Base-by-base conservation (phyloP, 2,888 invertebrate species). In the Hydraecia micacea region DNA sequence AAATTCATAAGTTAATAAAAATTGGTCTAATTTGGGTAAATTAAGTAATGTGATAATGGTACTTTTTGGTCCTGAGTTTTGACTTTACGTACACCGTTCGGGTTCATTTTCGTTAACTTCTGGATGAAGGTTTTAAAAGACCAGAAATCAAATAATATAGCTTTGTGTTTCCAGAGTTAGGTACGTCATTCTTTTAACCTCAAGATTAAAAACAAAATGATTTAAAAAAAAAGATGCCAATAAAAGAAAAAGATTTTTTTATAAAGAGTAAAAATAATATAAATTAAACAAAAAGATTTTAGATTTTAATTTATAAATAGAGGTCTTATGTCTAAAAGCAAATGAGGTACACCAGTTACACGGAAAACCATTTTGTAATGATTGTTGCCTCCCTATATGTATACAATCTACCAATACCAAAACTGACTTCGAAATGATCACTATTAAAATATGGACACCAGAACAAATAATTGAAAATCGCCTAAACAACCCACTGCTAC, bases 1-100 rank as follows among this genome's bases (percentile, higher is more conserved):
- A 91, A 92, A 92, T 91, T 92, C 91, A 92, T 93, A 92, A 91
- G 89, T 90, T 87, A 84, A 87, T 83, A 86, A 84, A 89, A 89
- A 83, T 87, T 84, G 86, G 81, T 81, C 85, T 89, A 90, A 91
- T 90, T 88, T 76, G 49, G 84, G 73, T 69, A 81, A 76, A 74
- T 71, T 81, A 80, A 49, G 75, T 87, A 87, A 89, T 87, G 85
- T 84, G 81, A 81, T 84, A 83, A 86, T 83, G 77, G 73, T 75
- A 69, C 73, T 79, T 83, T 80, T 69, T 66, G 66, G 78, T 80
- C 75, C 77, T 21, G 73, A 49, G 7, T 81, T 73, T 68, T 6
- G 58, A 60, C 72, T 66, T 63, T 15, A 28, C 21, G 71, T 7
- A 21, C 25, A 58, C 52, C 28, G 36, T 81, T 55, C 5, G 46